Base-by-base conservation (phyloP, 1,140 invertebrate genomes). In the Lanistes nyassanus region DNA sequence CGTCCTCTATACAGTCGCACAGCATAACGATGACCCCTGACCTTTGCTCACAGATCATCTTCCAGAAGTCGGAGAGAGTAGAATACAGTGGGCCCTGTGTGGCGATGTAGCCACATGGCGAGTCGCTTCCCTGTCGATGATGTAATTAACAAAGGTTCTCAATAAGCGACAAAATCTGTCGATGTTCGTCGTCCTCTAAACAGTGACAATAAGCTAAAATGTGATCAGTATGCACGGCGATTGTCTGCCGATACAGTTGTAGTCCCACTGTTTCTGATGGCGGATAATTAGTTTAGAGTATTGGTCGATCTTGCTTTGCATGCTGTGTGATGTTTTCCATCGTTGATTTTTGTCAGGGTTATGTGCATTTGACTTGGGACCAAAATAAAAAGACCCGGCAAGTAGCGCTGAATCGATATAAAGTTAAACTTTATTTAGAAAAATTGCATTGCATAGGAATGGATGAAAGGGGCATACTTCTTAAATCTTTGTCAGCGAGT, bases 21-120 rank as follows among this genome's bases (percentile, higher is more conserved):
- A 98, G 90, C 94, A 97, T 97, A 53, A 98, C 92, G 75, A 98
- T 93, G 37, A 97, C 93, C 77, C 95, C 92, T 3, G 92, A 92
- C 85, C 97, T 95, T 87, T 98, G 95, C 86, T 98, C 96, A 96
- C 96, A 98, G 42, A 98, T 93, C 96, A 98, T 97, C 67, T 94
- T 92, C 97, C 97, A 98, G 88, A 98, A 98, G 89, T 98, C 97
- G 37, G 91, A 91, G 4, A 97, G 92, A 0, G 97, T 98, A 55
- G 93, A 92, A 65, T 94, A 92, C 78, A 96, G 89, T 0, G 96
- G 96, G 26, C 94, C 96, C 89, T 98, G 96, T 80, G 94, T 95
- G 36, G 95, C 95, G 31, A 98, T 97, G 88, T 97, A 98, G 90
- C 98, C 97, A 31, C 97, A 90, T 9, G 96, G 96, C 16, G 96